These are phyloP conservation scores for Urophycis tenuis DNA, from an alignment of 2,797 vertebrate genomes.

Conservation along the genomic window DNA sequence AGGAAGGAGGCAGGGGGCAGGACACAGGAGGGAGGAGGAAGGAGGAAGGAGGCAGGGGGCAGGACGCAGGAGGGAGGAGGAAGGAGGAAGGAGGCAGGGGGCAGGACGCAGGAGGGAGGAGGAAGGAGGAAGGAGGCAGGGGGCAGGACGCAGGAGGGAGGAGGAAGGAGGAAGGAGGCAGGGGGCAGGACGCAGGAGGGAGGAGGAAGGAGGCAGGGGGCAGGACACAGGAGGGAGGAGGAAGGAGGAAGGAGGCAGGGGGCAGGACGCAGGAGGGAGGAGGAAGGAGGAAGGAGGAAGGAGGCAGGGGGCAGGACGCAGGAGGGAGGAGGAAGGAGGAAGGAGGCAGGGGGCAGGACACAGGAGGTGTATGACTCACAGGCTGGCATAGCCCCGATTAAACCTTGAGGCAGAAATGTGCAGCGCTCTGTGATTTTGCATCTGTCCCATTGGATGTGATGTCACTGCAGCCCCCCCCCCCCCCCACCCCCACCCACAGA, in stretches of 20 bases:
- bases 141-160: slow-evolving; percentile 30
- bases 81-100: slow-evolving; percentile 37
- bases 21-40: slow-evolving; percentile 17
- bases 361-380: slow-evolving; percentile 57
- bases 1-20: slow-evolving; percentile 34
- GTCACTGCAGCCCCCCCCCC: not conserved
- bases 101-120: not conserved
- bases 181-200: not conserved
- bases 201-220: not conserved
- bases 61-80: slow-evolving; percentile 14
- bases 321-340: slow-evolving; percentile 9
- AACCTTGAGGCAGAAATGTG: slow-evolving; percentile 18
- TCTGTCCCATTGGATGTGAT: slow-evolving; percentile 26
- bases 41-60: not conserved
- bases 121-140: slow-evolving; percentile 13
- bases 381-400: slow-evolving; percentile 33
- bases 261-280: no score
- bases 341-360: slow-evolving; percentile 30
- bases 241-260: slow-evolving; percentile 22
- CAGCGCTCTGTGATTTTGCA: slow-evolving; percentile 15
- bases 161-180: slow-evolving; percentile 8
- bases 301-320: slow-evolving; percentile 13
- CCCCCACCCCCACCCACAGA: no score
- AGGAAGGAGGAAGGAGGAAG: slow-evolving; percentile 18
- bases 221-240: slow-evolving; percentile 34